Base-by-base conservation (phyloP, 1,140 invertebrate species). In the Melipona quadrifasciata region DNA sequence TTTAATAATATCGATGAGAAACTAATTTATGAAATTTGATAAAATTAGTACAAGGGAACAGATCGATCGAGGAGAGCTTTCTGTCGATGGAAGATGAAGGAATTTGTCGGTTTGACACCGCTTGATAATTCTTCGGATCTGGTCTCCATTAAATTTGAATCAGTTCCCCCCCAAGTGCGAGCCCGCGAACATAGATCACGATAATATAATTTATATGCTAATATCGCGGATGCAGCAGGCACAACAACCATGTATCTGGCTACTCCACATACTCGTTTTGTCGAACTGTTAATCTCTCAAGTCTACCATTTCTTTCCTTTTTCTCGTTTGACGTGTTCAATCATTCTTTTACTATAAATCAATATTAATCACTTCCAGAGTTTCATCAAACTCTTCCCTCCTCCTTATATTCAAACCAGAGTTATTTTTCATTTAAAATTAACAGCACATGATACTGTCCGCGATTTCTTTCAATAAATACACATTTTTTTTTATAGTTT, bases 191-290 rank as follows among this genome's bases (percentile, higher is more conserved):
- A 93, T 94, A 94, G 93, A 94, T 94, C 93, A 94, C 92, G 92
- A 92, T 93, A 93, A 90, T 91, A 93, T 93, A 94, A 94, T 94
- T 94, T 94, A 94, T 94, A 94, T 94, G 93, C 92, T 94, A 94
- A 94, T 94, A 87, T 85, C 55, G 80, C 86, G 87, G 88, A 76
- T 82, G 78, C 78, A 85, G 82, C 80, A 27, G 85, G 74, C 83
- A 80, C 79, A 88, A 84, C 75, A 88, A 80, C 70, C 81, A 68
- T 61, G 74, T 81, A 61, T 65, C 47, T 47, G 47, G 64, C 21
- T 79, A 55, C 61, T 39, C 39, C 39, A 53, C 86, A 88, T 14
- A 65, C 58, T 27, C 55, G 16, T 47, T 79, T 64, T 24, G 17
- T 70, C 61, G 21, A 51, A 24, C 10, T 39, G 39, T 11, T 16